Evolutionary conservation across 1,140 invertebrate species (phyloP).

Genomic region (Bilobella aurantiaca): DNA sequence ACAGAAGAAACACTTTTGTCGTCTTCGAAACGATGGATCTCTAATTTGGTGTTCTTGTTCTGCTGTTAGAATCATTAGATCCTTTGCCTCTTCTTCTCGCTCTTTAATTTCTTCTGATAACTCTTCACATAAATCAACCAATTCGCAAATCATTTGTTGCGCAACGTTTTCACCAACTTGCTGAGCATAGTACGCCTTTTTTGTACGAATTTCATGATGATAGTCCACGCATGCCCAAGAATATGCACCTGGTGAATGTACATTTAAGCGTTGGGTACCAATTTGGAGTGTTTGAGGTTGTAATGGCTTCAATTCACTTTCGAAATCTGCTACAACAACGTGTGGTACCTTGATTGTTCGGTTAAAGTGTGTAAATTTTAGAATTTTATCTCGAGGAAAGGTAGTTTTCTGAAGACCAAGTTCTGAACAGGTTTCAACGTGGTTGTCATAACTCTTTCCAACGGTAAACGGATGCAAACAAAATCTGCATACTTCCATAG

Average conservation of each 20-base stretch:
- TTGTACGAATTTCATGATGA: background rate
- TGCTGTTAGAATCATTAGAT: background rate
- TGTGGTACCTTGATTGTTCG: slow-evolving; percentile 4
- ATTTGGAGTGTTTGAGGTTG: background rate
- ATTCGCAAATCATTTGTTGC: slow-evolving; percentile 5
- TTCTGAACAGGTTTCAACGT: background rate
- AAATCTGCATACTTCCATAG: slow-evolving; percentile 7
- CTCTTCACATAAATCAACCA: background rate
- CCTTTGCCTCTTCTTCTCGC: background rate
- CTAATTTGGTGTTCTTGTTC: background rate
- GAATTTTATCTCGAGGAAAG: slow-evolving; percentile 1
- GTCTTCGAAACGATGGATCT: background rate
- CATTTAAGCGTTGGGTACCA: background rate
- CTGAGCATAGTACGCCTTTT: background rate
- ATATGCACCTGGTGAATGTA: slow-evolving; percentile 14
- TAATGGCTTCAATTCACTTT: background rate
- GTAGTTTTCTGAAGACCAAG: background rate
- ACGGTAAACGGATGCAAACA: slow-evolving; percentile 5
- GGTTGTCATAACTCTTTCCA: background rate
- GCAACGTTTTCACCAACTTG: slow-evolving; percentile 1
- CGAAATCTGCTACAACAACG: slow-evolving; percentile 16
- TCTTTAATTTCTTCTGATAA: background rate
- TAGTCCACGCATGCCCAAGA: background rate
- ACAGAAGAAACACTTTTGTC: slow-evolving; percentile 12
- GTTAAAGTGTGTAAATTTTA: background rate